Percentiles rank a stretch among this genome's conserved stretches.
These are phyloP conservation scores for Acanthopleura granulata DNA, from an alignment of 2,888 invertebrate species.

Conservation along the genomic window DNA sequence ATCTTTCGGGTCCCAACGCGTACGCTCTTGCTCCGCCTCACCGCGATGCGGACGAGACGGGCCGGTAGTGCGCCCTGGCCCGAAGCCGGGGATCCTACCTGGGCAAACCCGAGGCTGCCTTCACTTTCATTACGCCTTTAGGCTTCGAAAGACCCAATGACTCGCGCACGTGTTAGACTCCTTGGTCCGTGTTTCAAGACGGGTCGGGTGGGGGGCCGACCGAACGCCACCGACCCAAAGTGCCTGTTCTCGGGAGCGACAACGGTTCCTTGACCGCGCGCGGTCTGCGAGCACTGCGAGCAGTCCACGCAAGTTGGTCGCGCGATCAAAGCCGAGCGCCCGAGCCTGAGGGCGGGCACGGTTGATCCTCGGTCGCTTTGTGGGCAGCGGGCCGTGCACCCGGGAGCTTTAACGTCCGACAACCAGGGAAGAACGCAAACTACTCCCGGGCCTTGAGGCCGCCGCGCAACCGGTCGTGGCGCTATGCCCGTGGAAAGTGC, in stretches of 20 bases:
- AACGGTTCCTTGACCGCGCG: constrained; percentile 13
- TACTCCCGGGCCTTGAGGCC: no score
- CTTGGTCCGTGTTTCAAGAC: constrained; percentile 85
- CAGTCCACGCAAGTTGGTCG: constrained; percentile 32
- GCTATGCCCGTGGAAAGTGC: no score
- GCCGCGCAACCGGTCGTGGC: no score
- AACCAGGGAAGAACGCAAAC: no score
- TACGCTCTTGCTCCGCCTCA: constrained; percentile 79
- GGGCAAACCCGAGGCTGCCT: constrained; percentile 55
- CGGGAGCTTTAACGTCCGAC: no score
- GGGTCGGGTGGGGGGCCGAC: constrained; percentile 73
- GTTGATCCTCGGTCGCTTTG: no score
- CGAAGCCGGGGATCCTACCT: constrained; percentile 20
- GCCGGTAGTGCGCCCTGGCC: constrained; percentile 65
- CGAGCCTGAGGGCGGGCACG: constrained; percentile 21
- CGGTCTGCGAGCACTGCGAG: constrained; percentile 32
- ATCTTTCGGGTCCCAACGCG: constrained; percentile 81
- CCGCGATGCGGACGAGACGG: no score
- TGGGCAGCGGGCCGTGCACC: no score
- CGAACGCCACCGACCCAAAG: constrained; percentile 35
- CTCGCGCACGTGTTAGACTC: constrained; percentile 81
- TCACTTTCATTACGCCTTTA: constrained; percentile 80
- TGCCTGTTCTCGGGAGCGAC: constrained; percentile 6
- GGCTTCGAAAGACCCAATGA: constrained; percentile 76
- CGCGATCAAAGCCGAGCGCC: constrained; percentile 24